Base-by-base conservation (phyloP, 2,113 vertebrate genomes). In the Albula glossodonta region DNA sequence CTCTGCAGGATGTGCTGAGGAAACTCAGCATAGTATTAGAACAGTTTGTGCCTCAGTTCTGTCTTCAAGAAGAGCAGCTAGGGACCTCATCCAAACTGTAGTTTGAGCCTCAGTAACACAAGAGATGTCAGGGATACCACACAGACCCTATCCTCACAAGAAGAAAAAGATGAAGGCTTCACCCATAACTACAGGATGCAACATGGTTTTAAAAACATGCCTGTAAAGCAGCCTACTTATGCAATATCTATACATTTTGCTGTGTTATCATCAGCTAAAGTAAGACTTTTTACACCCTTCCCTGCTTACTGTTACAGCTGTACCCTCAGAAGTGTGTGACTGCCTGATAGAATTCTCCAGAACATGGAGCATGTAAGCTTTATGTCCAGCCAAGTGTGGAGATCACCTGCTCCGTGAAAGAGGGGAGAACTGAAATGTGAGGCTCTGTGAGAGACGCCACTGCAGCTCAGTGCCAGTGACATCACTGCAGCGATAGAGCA, bases 401-500 rank as follows among this genome's bases (percentile, higher is more conserved):
- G 80, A 87, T 84, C 83, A 83, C 53, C 70, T 79, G 78, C 41
- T 50, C 80, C 41, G 66, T 81, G 66, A 80, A 56, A 85, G 77
- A 12, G 15, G 81, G 49, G 19, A 80, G 22, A 0, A 22, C 48
- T 87, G 86, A 87, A 66, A 53, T 81, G 77, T 80, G 11, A 66
- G 80, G 10, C 74, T 84, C 56, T 81, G 53, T 63, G 78, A 85
- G 84, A 85, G 85, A 86, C 79, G 25, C 83, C 84, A 86, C 78
- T 50, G 48, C 87, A 78, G 78, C 83, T 74, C 77, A 9, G 48
- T 84, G 78, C 83, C 80, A 83, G 51, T 52, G 84, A 90, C 80
- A 63, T 84, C 52, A 87, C 52, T 49, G 50, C 57, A 15, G 51
- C 22, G 83, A 17, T 53, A 12, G n/a, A 31, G 78, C 66, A 49